Base-by-base conservation (phyloP, 2,113 vertebrate genomes). In the Sula dactylatra region DNA sequence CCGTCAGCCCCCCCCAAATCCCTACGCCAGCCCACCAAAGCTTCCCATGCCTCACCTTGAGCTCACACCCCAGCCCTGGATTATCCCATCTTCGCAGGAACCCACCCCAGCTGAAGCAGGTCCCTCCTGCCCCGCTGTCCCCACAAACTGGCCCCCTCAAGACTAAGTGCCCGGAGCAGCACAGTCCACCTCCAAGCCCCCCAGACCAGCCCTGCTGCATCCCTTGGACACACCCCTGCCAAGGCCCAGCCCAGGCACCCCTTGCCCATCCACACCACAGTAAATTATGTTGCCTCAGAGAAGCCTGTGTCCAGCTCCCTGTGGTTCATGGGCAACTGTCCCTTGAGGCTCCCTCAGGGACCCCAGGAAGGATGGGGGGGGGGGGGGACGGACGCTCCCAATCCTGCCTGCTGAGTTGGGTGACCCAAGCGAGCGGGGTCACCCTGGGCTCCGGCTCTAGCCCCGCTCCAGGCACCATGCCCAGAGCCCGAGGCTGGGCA, bases 211-310 rank as follows among this genome's bases (percentile, higher is more conserved):
- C 40, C n/a, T 70, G 55, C 59, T 54, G 32, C 56, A 38, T 24
- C 40, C 16, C 49, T 17, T 1, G 2, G 12, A 4, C n/a, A 36
- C 15, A 6, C 4, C 31, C 32, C 45, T 6, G 3, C 16, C 34
- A 49, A 14, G 50, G 20, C 42, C 21, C 42, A 52, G 29, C 58
- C 58, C 83, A 34, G 8, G 8, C 24, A 25, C 5, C 21, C 49
- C 20, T n/a, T 73, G 29, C 29, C 42, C 59, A 32, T 10, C 58
- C 83, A 38, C 55, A 62, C 13, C 11, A 7, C 47, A 95, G 91
- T 96, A 97, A 96, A 96, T 93, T 93, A 95, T 94, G 78, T 70
- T 4, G 5, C 18, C 22, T 74, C 9, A 1, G 47, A 95, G 56
- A 84, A 82, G 10, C 54, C 36, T 82, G 44, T 67, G 70, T 87